Percentiles rank a stretch among this genome's conserved stretches.
These are phyloP conservation scores for Anseranas semipalmata DNA, from an alignment of 2,113 vertebrate species.

Conservation along the genomic window DNA sequence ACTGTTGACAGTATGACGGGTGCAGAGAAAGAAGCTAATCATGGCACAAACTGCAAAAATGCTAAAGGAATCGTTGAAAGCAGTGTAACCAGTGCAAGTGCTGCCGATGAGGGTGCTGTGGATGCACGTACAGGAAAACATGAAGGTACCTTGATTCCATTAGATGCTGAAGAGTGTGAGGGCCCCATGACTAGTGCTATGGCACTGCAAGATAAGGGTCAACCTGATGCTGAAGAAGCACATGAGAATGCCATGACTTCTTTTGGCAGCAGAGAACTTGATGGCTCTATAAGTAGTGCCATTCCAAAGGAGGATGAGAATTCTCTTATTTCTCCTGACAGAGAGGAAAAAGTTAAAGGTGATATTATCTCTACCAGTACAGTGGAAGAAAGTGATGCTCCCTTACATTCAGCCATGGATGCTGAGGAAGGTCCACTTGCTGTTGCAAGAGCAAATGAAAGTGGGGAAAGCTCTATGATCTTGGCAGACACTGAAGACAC, in stretches of 20 bases:
- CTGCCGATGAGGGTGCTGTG: slow-evolving; percentile 16
- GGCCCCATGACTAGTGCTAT: slow-evolving; percentile 66
- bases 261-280: slow-evolving; percentile 8
- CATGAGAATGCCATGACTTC: not conserved
- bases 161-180: slow-evolving; percentile 53
- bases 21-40: slow-evolving; percentile 10
- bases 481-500: slow-evolving; percentile 40
- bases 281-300: slow-evolving; percentile 29
- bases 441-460: not conserved
- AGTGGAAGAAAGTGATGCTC: not conserved
- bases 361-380: slow-evolving; percentile 76
- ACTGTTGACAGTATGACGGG: slow-evolving; percentile 41
- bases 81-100: slow-evolving; percentile 69
- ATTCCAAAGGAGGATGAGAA: not conserved
- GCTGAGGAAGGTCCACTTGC: not conserved
- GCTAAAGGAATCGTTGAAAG: slow-evolving; percentile 76
- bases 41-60: slow-evolving; percentile 43
- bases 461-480: not conserved
- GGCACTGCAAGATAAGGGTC: slow-evolving; percentile 20
- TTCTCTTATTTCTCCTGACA: not conserved
- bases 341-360: slow-evolving; percentile 29
- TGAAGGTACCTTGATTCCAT: not conserved
- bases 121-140: not conserved
- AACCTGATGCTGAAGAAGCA: not conserved
- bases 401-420: not conserved